phyloP scores from a whole-genome alignment of 2,888 invertebrate species.

The Diadromus collaris region DNA sequence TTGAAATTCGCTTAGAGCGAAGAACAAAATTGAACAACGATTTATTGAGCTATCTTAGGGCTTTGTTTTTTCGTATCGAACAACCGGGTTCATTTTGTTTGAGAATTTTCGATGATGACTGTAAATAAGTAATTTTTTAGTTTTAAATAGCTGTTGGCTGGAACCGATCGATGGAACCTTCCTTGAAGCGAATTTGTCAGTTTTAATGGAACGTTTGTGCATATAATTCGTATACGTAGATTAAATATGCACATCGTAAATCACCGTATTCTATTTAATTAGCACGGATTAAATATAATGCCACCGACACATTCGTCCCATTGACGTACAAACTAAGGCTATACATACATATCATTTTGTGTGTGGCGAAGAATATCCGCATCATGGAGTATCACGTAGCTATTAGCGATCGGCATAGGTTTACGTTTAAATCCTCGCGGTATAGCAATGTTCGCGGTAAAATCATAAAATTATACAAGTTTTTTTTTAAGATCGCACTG shows the following conservation, averaged over 20 bases:
- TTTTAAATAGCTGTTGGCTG: not conserved
- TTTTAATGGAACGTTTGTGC: slow-evolving; percentile 18
- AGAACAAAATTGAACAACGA: not conserved
- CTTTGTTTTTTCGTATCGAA: not conserved
- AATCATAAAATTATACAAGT: not conserved
- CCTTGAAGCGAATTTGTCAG: slow-evolving; percentile 7
- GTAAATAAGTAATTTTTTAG: not conserved
- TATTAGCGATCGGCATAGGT: slow-evolving; percentile 4
- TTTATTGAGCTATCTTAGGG: not conserved
- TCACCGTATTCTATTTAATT: slow-evolving; percentile 19
- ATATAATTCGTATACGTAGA: slow-evolving; percentile 17
- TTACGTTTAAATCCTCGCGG: not conserved
- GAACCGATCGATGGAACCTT: slow-evolving; percentile 9
- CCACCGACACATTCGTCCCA: slow-evolving; percentile 43
- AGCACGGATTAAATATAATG: slow-evolving; percentile 6
- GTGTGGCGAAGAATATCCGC: slow-evolving; percentile 20
- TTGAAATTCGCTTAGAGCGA: not conserved
- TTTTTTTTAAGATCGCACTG: not conserved
- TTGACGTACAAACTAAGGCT: slow-evolving; percentile 47
- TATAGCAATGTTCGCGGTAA: not conserved
- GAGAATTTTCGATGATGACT: not conserved
- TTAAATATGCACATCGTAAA: slow-evolving; percentile 15
- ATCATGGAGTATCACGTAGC: not conserved
- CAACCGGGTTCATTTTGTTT: not conserved
- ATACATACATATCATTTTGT: slow-evolving; percentile 53